Evolutionary conservation across 2,888 invertebrate species (phyloP).

Genomic region (Brachyptera risi): DNA sequence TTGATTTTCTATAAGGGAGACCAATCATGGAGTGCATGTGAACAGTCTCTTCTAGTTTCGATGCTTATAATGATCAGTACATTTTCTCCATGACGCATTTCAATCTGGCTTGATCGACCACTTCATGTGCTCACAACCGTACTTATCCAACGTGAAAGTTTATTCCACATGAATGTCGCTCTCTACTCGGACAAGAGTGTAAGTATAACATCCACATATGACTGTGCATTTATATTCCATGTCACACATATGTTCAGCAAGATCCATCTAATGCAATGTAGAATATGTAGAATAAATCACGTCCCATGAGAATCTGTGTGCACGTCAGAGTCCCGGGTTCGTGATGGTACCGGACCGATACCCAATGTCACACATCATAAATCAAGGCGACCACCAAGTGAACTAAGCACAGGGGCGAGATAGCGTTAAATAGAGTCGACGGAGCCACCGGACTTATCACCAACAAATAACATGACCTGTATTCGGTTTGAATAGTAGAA

Average conservation of each 20-base stretch:
- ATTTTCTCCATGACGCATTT: no score
- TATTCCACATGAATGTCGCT: no score
- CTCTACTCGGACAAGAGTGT: no score
- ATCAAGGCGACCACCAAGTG: neutral
- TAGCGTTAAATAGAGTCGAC: neutral
- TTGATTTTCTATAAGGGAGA: no score
- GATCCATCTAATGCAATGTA: constrained; percentile 6
- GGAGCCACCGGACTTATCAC: neutral
- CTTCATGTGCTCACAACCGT: no score
- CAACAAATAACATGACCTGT: no score
- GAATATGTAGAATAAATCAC: constrained; percentile 12
- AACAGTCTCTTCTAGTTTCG: no score
- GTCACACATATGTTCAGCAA: constrained; percentile 11
- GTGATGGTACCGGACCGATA: constrained; percentile 14
- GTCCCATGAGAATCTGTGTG: neutral
- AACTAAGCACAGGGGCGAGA: neutral
- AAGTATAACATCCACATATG: constrained; percentile 6
- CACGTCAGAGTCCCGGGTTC: neutral
- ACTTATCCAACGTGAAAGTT: no score
- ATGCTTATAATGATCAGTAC: no score
- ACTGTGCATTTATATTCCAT: neutral
- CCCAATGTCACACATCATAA: constrained; percentile 8
- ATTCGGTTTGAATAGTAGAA: no score
- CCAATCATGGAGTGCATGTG: no score
- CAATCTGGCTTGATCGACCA: no score